Conservation (phyloP, 1,140 invertebrate genomes). For the Hypsibius dujardini region DNA sequence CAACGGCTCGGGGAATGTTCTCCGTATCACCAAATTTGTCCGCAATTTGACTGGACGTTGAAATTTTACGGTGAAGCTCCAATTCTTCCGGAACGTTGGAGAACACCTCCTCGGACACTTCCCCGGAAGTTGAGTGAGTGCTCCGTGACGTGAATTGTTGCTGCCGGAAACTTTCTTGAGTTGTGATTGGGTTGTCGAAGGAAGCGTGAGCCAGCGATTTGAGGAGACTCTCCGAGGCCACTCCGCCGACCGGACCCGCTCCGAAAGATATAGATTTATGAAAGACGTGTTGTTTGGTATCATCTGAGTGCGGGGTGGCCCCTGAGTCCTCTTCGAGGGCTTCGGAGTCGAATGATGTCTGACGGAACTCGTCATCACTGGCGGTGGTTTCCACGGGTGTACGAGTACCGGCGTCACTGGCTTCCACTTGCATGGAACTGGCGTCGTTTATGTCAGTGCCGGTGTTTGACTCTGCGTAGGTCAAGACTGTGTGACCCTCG, state of each 20-base stretch:
- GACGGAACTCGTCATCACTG: not conserved
- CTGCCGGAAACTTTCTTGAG: not conserved
- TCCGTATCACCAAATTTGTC: not conserved
- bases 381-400: no score
- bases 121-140: not conserved
- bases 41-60: not conserved
- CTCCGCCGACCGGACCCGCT: not conserved
- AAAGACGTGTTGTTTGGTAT: not conserved
- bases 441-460: no score
- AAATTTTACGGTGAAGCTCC: not conserved
- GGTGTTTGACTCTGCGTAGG: no score
- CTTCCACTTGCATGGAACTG: no score
- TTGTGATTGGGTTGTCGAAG: not conserved
- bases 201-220: not conserved
- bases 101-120: no score
- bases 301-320: not conserved
- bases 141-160: not conserved
- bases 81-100: not conserved
- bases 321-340: no score
- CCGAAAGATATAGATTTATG: conserved; percentile 9
- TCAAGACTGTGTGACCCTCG: no score
- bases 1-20: not conserved
- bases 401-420: no score
- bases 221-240: not conserved
- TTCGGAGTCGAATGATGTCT: not conserved